Base-by-base conservation (phyloP, 2,888 invertebrate species). In the Trissolcus brochymenae region DNA sequence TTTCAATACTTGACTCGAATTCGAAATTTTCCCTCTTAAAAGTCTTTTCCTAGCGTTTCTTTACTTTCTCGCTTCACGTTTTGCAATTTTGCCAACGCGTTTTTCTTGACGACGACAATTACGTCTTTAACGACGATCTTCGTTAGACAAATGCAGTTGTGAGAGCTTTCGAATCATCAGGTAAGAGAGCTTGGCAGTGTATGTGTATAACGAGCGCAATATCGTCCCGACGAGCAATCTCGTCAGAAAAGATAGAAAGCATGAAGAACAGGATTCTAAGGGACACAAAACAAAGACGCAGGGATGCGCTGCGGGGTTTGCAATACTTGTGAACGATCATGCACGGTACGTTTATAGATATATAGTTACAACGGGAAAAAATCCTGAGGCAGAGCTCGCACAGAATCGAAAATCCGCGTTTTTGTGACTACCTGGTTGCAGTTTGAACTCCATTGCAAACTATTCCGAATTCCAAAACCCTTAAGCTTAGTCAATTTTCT, bases 161-260 rank as follows among this genome's bases (percentile, higher is more conserved):
- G 59, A 46, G 46, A 46, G 46, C 14, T 46, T 16, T 16, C 35
- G 35, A 11, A 35, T 35, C 35, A 35, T 35, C 35, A 35, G 35
- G 56, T 60, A 66, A 43, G 67, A 49, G 67, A 68, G 51, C 64
- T 40, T 54, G 59, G 25, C 25, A 64, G 46, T 64, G 72, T 64
- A 35, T 72, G 64, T 61, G 54, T 72, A 59, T 54, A 64, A 72
- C 64, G 62, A 74, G 67, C 74, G 62, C 65, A 57, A 75, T 75
- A 64, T 59, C 68, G 53, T 29, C 68, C 64, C 70, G 55, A 49
- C 70, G 65, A 70, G 64, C 61, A 70, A 76, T 76, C 70, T 76
- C 49, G 43, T 16, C 56, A 51, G 65, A 51, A 16, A 56, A 76
- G 70, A 51, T 70, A 66, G 70, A 60, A 66, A 61, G 64, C 50